Evolutionary conservation across 2,888 invertebrate species (phyloP), one percentile per base, ranked within the genome.

Genomic region (Coecobrya sp.): DNA sequence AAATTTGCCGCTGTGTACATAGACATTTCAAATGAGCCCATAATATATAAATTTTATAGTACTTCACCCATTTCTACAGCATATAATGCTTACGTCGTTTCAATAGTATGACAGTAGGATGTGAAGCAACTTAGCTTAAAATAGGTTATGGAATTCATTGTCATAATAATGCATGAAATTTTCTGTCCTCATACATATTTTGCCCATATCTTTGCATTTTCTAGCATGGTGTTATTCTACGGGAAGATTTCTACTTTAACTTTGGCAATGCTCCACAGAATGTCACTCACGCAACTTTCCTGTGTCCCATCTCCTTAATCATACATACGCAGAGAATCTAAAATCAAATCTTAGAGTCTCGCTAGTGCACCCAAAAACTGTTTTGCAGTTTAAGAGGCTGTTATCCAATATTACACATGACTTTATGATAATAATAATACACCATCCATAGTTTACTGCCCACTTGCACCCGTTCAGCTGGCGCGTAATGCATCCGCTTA

Each of bases 241-340:
- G 22, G 76, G 1, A 8, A 76, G 76, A 49, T 49, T 76, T 49
- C 59, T 27, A 45, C 59, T 79, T 87, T 45, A 87, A 88, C 88
- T 81, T 81, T 88, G 88, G 88, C 88, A 88, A 45, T 79, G 81
- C 68, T 88, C 88, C 88, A 88, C 68, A 36, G 45, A 88, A 68
- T 79, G 87, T 87, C 87, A 87, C 59, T 86, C 86, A 52, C 65
- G 52, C n/a, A 70, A 65, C 84, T 65, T 65, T 84, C 65, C 59
- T 45, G 11, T 45, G 62, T 65, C 30, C 42, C 45, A n/a, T 84
- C 84, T 84, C 45, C 25, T 84, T 84, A 84, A 84, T 84, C 84
- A 65, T 65, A 30, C 2, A 4, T 36, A n/a, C 13, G 55, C 13
- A 30, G 27, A 55, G 59, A 27, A 36, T 45, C 76, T 76, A 49